A percentile compares a stretch with the other conserved stretches of the same genome.
phyloP scores from a whole-genome alignment of 2,797 vertebrate genomes.

The Tapera naevia region DNA sequence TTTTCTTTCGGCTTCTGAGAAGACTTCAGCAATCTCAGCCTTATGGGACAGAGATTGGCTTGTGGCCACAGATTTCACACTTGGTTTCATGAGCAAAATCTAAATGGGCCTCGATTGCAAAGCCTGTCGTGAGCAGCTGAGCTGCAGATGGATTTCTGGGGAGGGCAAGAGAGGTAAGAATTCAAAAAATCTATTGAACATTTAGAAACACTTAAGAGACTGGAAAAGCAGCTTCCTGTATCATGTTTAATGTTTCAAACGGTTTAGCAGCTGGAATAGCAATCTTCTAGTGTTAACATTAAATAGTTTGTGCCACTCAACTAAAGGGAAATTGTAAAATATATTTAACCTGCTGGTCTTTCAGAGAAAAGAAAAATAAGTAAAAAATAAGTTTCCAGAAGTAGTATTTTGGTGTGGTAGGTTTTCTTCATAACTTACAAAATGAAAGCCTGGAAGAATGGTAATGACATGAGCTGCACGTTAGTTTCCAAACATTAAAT shows the following conservation, averaged over 20 bases:
- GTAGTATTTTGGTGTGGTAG: neutral
- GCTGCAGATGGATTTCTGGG: slow-evolving; percentile 29
- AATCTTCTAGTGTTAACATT: slow-evolving; percentile 39
- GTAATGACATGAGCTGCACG: slow-evolving; percentile 34
- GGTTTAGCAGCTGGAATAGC: slow-evolving; percentile 69
- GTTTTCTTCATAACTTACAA: neutral
- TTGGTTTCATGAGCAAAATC: slow-evolving; percentile 41
- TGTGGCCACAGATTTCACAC: slow-evolving; percentile 21
- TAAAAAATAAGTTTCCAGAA: slow-evolving; percentile 61
- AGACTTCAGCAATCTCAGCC: neutral
- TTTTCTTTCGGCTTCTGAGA: neutral
- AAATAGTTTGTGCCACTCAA: slow-evolving; percentile 53
- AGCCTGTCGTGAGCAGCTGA: slow-evolving; percentile 34
- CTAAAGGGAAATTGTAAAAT: slow-evolving; percentile 67
- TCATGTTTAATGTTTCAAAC: neutral
- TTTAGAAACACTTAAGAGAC: slow-evolving; percentile 31
- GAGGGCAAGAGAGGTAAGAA: slow-evolving; percentile 22
- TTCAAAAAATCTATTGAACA: neutral
- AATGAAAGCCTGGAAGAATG: slow-evolving; percentile 34
- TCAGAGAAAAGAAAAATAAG: slow-evolving; percentile 59
- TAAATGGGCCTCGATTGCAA: slow-evolving; percentile 14
- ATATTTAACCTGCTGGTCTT: slow-evolving; percentile 53
- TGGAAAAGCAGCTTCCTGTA: slow-evolving; percentile 50
- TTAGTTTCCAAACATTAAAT: neutral
- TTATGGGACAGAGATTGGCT: slow-evolving; percentile 1